Conservation (phyloP, 2,113 vertebrate species). For the Tachysurus vachellii region DNA sequence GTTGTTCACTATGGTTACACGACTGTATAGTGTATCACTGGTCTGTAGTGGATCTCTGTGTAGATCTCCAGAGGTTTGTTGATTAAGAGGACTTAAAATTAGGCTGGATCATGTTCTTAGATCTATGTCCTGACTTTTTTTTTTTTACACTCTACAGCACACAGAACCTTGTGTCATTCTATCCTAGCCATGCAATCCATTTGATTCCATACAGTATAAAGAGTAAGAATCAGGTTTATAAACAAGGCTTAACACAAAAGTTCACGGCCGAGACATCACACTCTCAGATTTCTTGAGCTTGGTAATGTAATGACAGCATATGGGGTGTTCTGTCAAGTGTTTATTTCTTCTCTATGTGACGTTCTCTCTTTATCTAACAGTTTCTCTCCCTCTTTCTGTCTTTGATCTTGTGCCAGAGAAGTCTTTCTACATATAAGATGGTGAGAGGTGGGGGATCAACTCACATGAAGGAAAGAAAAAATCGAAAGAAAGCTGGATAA, state of each 20-base stretch:
- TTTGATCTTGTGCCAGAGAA: slow-evolving; percentile 73
- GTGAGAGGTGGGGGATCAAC: slow-evolving; percentile 16
- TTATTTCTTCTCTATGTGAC: slow-evolving; percentile 52
- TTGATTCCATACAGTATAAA: slow-evolving; percentile 34
- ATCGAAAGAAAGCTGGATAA: slow-evolving; percentile 66
- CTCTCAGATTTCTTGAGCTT: slow-evolving; percentile 21
- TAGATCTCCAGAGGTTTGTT: background rate
- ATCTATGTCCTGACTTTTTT: background rate
- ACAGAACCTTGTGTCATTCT: background rate
- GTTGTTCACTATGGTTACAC: background rate
- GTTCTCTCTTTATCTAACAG: slow-evolving; percentile 45
- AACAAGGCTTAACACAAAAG: slow-evolving; percentile 7
- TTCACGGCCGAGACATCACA: slow-evolving; percentile 10
- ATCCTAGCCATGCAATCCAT: slow-evolving; percentile 27
- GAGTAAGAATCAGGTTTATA: slow-evolving; percentile 23
- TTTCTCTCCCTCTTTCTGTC: slow-evolving; percentile 50
- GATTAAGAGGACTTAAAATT: background rate
- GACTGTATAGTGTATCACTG: background rate
- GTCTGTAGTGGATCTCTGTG: background rate
- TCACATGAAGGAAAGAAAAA: slow-evolving; percentile 57
- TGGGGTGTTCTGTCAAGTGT: slow-evolving; percentile 52
- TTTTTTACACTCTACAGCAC: slow-evolving; percentile 29
- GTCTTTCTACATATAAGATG: slow-evolving; percentile 70
- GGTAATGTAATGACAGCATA: slow-evolving; percentile 18
- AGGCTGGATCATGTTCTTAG: slow-evolving; percentile 10